Evolutionary conservation across 2,888 invertebrate species (phyloP), one percentile per base, ranked within the genome.

Genomic region (Labia minor): DNA sequence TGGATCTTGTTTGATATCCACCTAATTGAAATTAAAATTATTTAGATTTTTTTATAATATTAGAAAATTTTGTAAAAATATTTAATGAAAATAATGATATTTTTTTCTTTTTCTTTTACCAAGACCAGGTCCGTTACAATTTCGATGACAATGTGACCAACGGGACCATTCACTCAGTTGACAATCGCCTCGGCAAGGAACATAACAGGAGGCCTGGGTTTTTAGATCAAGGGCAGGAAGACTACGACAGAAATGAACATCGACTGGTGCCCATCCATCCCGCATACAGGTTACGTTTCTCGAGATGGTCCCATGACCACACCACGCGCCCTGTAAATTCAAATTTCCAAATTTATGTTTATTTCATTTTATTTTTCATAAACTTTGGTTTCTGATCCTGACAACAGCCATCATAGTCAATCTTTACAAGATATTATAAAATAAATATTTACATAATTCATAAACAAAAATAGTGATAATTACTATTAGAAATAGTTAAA

Each of bases 141-240:
- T 74, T 0, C 75, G 72, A 65, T 76, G 76, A 69, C 78, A 78
- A 21, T 76, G 74, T 0, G 77, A 76, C 78, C 78, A 78, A 16
- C 73, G 73, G 10, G 76, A 75, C 78, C 78, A 78, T 8, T 76
- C 74, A 1, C 76, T 75, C 37, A 78, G 74, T 14, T 75, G 74
- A 70, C 78, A 78, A 68, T 78, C 78, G 18, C 76, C 74, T 61
- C 75, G 73, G 68, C 78, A 78, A 1, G 77, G 75, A 10, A 77
- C 74, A 68, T 76, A 75, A 71, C 78, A 78, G 1, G 72, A 70
- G 62, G 75, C 75, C 70, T 69, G 67, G 11, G 21, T 64, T 19
- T 67, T 65, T 10, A 71, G 66, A 33, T 71, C 75, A 70, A 21
- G 72, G 69, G 63, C 69, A 67, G n/a, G 72, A 72, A 49, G 70